Evolutionary conservation across 1,140 invertebrate species (phyloP).

Genomic region (Lasaia peninsularis): DNA sequence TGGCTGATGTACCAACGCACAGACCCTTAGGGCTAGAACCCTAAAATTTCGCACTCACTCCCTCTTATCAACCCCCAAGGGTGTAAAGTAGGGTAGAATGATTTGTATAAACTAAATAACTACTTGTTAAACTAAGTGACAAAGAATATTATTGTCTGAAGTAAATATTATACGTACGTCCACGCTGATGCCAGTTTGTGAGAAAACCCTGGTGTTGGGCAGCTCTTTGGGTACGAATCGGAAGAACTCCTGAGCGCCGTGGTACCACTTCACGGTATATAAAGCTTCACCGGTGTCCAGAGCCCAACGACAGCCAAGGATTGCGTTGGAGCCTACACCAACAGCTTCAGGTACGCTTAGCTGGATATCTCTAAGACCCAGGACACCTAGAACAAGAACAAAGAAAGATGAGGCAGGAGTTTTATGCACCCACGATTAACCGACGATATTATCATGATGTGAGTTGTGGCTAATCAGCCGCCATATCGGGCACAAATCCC

Average conservation of each 20-base stretch:
- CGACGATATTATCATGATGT: no score
- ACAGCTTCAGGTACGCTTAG: slow-evolving; percentile 81
- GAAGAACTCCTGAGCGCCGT: slow-evolving; percentile 86
- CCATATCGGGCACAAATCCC: no score
- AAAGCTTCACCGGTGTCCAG: slow-evolving; percentile 80
- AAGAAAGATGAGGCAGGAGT: background rate
- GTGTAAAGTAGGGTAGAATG: no score
- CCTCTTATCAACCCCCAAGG: no score
- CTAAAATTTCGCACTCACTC: no score
- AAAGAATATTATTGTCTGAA: no score
- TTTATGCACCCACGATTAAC: no score
- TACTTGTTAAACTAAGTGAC: no score
- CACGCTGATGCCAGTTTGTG: slow-evolving; percentile 80
- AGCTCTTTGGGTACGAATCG: slow-evolving; percentile 85
- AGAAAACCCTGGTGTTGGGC: slow-evolving; percentile 83
- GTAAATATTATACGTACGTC: slow-evolving; percentile 80
- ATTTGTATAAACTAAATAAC: no score
- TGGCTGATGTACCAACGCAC: no score
- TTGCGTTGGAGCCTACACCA: slow-evolving; percentile 78
- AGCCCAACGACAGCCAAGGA: slow-evolving; percentile 82
- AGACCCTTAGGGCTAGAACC: no score
- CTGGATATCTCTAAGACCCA: slow-evolving; percentile 80
- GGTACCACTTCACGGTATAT: slow-evolving; percentile 92
- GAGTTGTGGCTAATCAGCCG: no score
- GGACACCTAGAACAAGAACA: slow-evolving; percentile 44